Evolutionary conservation across 2,797 vertebrate species (phyloP).

Genomic region (Melanotaenia nigrans): DNA sequence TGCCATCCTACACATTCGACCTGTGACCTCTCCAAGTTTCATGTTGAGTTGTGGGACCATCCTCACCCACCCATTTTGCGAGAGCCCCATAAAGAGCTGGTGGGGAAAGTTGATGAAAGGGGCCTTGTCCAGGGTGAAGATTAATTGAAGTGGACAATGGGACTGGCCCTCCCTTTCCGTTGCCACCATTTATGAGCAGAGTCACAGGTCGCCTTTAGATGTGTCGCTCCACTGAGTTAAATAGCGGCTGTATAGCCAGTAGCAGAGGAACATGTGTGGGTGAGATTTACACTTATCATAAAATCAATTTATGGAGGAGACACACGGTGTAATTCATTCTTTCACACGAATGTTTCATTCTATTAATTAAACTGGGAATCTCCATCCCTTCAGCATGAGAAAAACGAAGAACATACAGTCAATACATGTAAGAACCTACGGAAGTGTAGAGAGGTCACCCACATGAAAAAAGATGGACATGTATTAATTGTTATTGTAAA

Average conservation of each 20-base stretch:
- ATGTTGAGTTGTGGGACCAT: slow-evolving; percentile 59
- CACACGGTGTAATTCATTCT: slow-evolving; percentile 24
- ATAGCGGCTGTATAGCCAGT: slow-evolving; percentile 20
- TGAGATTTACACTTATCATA: slow-evolving; percentile 30
- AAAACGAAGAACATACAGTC: not conserved
- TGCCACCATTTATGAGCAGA: slow-evolving; percentile 61
- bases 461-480: no score
- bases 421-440: not conserved
- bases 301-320: slow-evolving; percentile 42
- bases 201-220: slow-evolving; percentile 65
- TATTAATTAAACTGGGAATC: slow-evolving; percentile 2
- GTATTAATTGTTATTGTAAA: no score
- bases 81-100: slow-evolving; percentile 57
- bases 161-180: slow-evolving; percentile 45
- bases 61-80: slow-evolving; percentile 46
- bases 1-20: slow-evolving; percentile 61
- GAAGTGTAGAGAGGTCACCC: no score
- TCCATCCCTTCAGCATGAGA: not conserved
- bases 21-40: slow-evolving; percentile 55
- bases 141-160: slow-evolving; percentile 67
- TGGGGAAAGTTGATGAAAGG: slow-evolving; percentile 63
- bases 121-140: slow-evolving; percentile 71
- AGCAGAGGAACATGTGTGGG: slow-evolving; percentile 46
- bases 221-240: slow-evolving; percentile 38
- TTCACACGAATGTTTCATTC: slow-evolving; percentile 41